phyloP scores from a whole-genome alignment of 1,140 invertebrate genomes.

The Leptonema lineaticorne region DNA sequence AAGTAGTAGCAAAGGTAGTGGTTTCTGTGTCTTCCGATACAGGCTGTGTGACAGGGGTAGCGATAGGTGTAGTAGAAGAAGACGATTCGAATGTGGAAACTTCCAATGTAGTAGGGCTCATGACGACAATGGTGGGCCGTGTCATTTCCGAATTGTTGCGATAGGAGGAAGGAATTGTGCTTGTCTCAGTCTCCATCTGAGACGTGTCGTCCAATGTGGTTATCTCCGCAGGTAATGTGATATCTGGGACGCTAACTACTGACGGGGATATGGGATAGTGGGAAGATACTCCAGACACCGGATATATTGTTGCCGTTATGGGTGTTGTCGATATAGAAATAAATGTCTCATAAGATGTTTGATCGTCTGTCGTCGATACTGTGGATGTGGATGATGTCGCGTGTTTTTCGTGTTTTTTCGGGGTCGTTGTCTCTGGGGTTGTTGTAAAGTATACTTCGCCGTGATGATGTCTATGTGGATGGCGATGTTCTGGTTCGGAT shows the following conservation, averaged over 20 bases:
- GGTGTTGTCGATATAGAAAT: neutral
- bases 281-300: slow-evolving; percentile 37
- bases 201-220: slow-evolving; percentile 32
- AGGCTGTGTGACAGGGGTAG: slow-evolving; percentile 43
- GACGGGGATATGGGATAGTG: slow-evolving; percentile 15
- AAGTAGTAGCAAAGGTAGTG: slow-evolving; percentile 48
- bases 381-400: no score
- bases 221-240: slow-evolving; percentile 26
- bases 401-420: slow-evolving; percentile 41
- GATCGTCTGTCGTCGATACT: neutral
- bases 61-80: slow-evolving; percentile 31
- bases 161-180: slow-evolving; percentile 22
- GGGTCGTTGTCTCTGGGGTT: slow-evolving; percentile 33
- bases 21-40: slow-evolving; percentile 46
- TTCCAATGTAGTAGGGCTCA: slow-evolving; percentile 15
- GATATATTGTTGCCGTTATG: slow-evolving; percentile 45
- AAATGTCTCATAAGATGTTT: neutral
- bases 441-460: slow-evolving; percentile 44
- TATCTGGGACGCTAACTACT: slow-evolving; percentile 24
- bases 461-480: slow-evolving; percentile 52
- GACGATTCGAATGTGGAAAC: slow-evolving; percentile 19
- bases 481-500: slow-evolving; percentile 40
- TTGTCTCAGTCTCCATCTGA: slow-evolving; percentile 26
- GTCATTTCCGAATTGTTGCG: slow-evolving; percentile 24
- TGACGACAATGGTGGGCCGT: slow-evolving; percentile 14